Percentiles rank a stretch among this genome's conserved stretches.
phyloP scores from a whole-genome alignment of 92 coral and sea anemone species.

The Blastomussa wellsi region DNA sequence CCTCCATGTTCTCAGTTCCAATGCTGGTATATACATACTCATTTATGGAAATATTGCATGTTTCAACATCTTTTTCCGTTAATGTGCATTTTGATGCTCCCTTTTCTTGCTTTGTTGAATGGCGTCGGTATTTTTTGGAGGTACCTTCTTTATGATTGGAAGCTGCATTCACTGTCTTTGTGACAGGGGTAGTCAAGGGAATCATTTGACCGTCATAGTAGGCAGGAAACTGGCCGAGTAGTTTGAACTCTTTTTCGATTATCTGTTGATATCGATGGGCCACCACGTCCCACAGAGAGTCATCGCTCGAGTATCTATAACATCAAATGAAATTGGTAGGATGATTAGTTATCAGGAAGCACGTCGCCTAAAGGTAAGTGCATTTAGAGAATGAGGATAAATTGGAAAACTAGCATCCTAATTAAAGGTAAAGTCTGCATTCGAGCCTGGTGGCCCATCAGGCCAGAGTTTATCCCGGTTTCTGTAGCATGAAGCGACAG shows the following conservation, averaged over 20 bases:
- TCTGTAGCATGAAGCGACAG: too few species aligned
- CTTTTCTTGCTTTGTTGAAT: background rate
- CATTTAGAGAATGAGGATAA: too few species aligned
- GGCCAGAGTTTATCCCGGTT: too few species aligned
- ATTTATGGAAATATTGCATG: background rate
- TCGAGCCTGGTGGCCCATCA: too few species aligned
- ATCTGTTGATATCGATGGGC: conserved; percentile 35
- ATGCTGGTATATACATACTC: background rate
- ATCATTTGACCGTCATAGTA: conserved; percentile 23
- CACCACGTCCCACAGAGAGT: conserved; percentile 30
- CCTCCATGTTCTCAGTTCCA: background rate
- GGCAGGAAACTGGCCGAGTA: conserved; percentile 6
- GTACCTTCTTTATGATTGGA: background rate
- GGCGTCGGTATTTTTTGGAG: background rate
- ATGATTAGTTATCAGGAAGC: too few species aligned
- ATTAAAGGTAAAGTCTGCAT: too few species aligned
- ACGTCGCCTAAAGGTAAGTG: background rate
- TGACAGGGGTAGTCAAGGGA: background rate
- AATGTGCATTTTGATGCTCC: background rate
- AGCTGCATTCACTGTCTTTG: background rate
- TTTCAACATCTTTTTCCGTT: background rate
- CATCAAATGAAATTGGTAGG: background rate
- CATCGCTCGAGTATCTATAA: background rate
- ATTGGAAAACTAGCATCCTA: too few species aligned
- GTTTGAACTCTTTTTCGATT: conserved; percentile 24